These are phyloP conservation scores for Aphidius colemani DNA, from an alignment of 2,888 invertebrate genomes.

Conservation along the genomic window DNA sequence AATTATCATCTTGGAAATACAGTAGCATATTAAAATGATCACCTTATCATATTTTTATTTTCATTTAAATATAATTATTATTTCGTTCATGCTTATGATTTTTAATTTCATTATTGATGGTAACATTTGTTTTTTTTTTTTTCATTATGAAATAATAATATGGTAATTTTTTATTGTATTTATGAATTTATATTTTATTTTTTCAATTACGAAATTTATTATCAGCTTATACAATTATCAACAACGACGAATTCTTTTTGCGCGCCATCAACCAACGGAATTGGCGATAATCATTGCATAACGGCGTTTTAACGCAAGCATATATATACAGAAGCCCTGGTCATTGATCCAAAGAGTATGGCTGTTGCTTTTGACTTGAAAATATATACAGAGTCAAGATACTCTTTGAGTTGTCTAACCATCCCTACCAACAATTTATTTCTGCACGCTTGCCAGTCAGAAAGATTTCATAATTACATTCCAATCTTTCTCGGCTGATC, in stretches of 20 bases:
- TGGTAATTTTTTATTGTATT: background rate
- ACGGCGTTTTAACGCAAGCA: conserved; percentile 37
- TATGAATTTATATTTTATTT: conserved; percentile 18
- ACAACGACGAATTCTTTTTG: conserved; percentile 26
- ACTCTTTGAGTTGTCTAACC: background rate
- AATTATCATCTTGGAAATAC: conserved; percentile 12
- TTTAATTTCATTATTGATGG: background rate
- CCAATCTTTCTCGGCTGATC: conserved; percentile 33
- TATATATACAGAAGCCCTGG: conserved; percentile 34
- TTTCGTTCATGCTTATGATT: background rate
- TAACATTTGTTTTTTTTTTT: background rate
- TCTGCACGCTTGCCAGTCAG: conserved; percentile 25
- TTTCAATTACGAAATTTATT: conserved; percentile 35
- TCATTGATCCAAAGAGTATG: conserved; percentile 43
- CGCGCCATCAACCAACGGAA: conserved; percentile 32
- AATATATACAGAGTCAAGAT: conserved; percentile 2
- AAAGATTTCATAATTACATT: conserved; percentile 44
- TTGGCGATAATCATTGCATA: conserved; percentile 41
- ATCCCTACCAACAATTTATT: conserved; percentile 2
- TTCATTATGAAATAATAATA: background rate
- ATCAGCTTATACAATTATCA: conserved; percentile 33
- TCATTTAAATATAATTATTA: background rate
- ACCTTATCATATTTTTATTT: no score
- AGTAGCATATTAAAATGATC: no score
- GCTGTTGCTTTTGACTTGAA: conserved; percentile 14